These are phyloP conservation scores for Calidris pygmaea DNA, from an alignment of 2,113 vertebrate genomes.

Conservation along the genomic window DNA sequence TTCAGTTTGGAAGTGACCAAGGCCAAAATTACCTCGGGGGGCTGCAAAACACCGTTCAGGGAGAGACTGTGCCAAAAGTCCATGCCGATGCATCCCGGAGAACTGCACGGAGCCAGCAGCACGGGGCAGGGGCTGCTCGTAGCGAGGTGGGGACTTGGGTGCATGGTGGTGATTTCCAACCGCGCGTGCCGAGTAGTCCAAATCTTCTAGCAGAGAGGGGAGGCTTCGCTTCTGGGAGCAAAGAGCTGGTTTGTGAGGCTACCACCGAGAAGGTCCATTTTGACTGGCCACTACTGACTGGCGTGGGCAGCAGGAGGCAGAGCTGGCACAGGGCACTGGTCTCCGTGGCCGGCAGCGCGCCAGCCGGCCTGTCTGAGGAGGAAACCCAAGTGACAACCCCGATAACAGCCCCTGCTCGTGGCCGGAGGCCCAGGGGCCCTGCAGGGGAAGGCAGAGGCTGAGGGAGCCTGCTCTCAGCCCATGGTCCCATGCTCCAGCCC, in stretches of 20 bases:
- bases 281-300: accelerated
- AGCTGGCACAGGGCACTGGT: background rate
- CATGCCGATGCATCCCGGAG: background rate
- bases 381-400: conserved; percentile 34
- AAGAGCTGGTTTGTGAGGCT: background rate
- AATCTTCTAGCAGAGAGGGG: background rate
- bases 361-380: background rate
- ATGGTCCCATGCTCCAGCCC: accelerated
- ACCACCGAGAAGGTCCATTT: accelerated
- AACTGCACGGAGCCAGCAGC: background rate
- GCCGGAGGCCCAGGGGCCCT: background rate
- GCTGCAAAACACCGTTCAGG: background rate
- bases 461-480: background rate
- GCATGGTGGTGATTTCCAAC: accelerated
- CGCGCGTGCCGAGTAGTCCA: accelerated
- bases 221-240: background rate
- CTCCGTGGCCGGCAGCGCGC: accelerated
- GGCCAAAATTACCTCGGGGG: background rate
- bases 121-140: accelerated
- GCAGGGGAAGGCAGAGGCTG: background rate
- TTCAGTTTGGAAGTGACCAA: background rate
- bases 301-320: background rate
- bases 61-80: background rate
- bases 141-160: accelerated
- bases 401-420: background rate